These are phyloP conservation scores for Drosophila rubida DNA, from an alignment of 2,888 invertebrate genomes.

Conservation along the genomic window DNA sequence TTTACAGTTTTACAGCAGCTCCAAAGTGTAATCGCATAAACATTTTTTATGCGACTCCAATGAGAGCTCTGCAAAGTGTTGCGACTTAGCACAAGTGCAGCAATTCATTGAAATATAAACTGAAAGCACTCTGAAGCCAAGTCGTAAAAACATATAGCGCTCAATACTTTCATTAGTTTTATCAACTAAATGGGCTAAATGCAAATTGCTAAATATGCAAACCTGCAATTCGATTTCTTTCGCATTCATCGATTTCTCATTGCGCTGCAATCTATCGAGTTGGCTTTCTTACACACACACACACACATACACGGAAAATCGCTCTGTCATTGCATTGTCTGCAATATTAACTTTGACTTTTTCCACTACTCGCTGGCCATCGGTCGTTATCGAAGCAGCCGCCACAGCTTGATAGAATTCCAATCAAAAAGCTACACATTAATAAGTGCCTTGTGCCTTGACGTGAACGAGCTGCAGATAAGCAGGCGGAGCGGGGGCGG, in stretches of 20 bases:
- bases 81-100: too few species aligned
- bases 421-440: constrained; percentile 24
- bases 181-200: neutral
- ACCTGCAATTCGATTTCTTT: too few species aligned
- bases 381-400: neutral
- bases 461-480: neutral
- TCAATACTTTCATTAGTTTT: neutral
- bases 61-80: too few species aligned
- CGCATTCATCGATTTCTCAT: neutral
- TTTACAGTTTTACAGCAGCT: too few species aligned
- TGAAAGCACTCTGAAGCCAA: too few species aligned
- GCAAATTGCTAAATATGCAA: too few species aligned
- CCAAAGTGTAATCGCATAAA: too few species aligned
- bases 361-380: neutral
- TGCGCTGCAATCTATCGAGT: neutral
- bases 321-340: neutral
- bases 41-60: too few species aligned
- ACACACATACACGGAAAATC: neutral
- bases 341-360: neutral
- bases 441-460: constrained; percentile 4
- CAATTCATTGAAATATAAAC: too few species aligned
- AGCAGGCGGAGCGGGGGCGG: neutral
- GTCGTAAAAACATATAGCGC: too few species aligned
- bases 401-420: constrained; percentile 20
- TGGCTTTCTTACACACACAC: too few species aligned